Conservation (phyloP, 2,113 vertebrate genomes). For the Irena cyanogastra region DNA sequence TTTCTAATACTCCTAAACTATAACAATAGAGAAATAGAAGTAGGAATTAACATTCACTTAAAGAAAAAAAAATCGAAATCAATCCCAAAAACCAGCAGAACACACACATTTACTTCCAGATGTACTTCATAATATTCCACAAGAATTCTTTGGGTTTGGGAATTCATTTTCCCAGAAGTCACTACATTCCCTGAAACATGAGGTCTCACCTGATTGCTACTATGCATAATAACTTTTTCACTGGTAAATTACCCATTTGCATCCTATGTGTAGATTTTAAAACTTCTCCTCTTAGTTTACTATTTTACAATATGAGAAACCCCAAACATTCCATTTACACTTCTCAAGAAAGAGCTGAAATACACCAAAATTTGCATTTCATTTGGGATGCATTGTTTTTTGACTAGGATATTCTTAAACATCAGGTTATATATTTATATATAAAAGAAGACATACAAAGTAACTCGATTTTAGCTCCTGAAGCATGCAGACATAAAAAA, state of each 20-base stretch:
- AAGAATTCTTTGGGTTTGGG: not conserved
- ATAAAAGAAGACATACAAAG: not conserved
- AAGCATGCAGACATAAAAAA: not conserved
- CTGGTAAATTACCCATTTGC: not conserved
- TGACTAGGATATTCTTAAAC: not conserved
- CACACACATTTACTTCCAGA: not conserved
- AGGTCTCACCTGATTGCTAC: not conserved
- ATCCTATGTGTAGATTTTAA: not conserved
- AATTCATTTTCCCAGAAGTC: not conserved
- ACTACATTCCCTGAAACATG: not conserved
- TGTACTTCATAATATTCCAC: not conserved
- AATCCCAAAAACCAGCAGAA: not conserved
- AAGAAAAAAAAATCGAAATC: not conserved
- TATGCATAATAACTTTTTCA: not conserved
- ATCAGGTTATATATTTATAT: not conserved
- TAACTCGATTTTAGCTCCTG: not conserved
- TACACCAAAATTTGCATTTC: not conserved
- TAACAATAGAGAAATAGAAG: not conserved
- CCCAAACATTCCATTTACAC: not conserved
- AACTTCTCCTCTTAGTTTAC: slow-evolving; percentile 4
- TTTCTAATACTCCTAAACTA: not conserved
- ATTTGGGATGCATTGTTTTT: not conserved
- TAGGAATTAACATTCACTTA: not conserved
- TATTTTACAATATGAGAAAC: slow-evolving; percentile 1
- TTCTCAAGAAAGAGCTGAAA: not conserved